These are phyloP conservation scores for Hartigia nigra DNA, from an alignment of 2,888 invertebrate species.

Conservation along the genomic window DNA sequence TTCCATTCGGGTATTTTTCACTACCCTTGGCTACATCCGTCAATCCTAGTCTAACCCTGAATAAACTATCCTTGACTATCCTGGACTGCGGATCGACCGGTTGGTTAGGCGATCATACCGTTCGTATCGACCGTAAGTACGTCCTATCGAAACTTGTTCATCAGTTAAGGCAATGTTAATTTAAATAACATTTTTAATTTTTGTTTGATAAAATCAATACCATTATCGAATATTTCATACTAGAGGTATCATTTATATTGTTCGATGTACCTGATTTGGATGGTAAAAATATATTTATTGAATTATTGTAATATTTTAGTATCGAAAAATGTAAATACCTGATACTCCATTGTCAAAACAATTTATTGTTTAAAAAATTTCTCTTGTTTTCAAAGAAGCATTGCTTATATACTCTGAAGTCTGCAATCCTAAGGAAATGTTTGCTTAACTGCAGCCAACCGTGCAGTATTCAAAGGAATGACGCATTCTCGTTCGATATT, in stretches of 20 bases:
- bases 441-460: neutral
- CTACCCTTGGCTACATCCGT: neutral
- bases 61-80: too few relatives aligned
- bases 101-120: neutral
- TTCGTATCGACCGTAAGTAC: neutral
- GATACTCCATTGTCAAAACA: too few relatives aligned
- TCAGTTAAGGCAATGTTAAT: neutral
- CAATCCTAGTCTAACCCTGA: neutral
- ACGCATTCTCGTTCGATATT: too few relatives aligned
- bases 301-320: neutral
- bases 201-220: neutral
- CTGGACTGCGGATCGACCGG: neutral
- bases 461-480: neutral
- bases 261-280: neutral
- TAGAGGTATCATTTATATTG: neutral
- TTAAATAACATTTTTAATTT: neutral
- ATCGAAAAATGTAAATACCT: too few relatives aligned
- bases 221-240: neutral
- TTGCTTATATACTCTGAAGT: neutral
- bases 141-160: neutral
- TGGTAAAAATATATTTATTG: neutral
- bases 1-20: neutral
- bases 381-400: neutral
- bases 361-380: neutral
- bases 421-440: neutral